phyloP scores from a whole-genome alignment of 2,888 invertebrate species.

The Metellina segmentata region DNA sequence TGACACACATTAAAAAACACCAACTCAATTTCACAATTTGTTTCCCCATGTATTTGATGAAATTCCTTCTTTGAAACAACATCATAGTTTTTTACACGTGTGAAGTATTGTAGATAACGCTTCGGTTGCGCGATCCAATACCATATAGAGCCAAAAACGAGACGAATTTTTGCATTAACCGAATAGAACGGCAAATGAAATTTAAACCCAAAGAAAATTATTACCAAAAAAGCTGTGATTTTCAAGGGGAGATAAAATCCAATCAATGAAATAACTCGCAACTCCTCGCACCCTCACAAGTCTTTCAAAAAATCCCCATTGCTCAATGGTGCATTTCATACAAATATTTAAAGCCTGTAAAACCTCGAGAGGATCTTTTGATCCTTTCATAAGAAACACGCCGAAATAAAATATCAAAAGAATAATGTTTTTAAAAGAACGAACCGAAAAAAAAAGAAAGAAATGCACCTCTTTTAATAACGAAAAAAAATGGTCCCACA shows the following conservation, averaged over 20 bases:
- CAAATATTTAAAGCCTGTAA: conserved; percentile 53
- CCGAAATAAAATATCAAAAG: conserved; percentile 17
- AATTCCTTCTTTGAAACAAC: no score
- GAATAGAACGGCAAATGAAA: no score
- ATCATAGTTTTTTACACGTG: no score
- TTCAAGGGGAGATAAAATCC: background rate
- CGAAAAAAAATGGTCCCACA: background rate
- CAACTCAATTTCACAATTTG: no score
- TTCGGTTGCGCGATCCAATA: no score
- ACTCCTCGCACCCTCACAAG: background rate
- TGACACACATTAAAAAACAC: no score
- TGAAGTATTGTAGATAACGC: no score
- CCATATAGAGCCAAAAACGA: no score
- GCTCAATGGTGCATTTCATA: conserved; percentile 9
- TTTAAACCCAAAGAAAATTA: no score
- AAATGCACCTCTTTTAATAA: conserved; percentile 31
- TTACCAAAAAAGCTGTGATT: no score
- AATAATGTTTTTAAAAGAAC: conserved; percentile 40
- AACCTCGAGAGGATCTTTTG: conserved; percentile 28
- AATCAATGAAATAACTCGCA: background rate
- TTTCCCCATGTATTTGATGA: no score
- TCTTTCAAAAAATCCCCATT: background rate
- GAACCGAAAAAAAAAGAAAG: background rate
- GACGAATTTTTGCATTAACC: no score
- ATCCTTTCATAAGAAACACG: conserved; percentile 36